Conservation (phyloP, 30 jellyfish, hydroid and myxozoan species). For the Turritopsis dohrnii region DNA sequence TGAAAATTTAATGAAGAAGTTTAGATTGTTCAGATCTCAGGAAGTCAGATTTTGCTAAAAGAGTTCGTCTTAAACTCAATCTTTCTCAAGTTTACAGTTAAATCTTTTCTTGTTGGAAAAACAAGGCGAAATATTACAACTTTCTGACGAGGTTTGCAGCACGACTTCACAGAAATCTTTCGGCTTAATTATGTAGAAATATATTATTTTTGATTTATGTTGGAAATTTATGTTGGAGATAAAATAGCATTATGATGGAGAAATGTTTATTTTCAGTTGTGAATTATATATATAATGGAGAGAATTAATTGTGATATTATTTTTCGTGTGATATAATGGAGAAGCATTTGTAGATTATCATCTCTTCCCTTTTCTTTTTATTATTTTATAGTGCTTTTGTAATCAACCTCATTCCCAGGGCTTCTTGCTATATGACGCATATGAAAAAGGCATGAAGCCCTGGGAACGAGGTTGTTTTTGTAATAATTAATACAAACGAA, state of each 20-base stretch:
- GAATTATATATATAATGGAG: neutral
- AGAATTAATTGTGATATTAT: neutral
- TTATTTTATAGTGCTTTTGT: neutral
- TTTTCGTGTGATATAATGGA: neutral
- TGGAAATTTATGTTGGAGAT: neutral
- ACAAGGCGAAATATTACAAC: neutral
- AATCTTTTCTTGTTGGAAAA: neutral
- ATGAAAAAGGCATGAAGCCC: no score
- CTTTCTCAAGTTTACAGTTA: neutral
- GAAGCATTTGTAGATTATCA: neutral
- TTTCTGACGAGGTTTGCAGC: neutral
- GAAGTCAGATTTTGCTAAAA: neutral
- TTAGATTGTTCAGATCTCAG: neutral
- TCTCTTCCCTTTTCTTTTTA: neutral
- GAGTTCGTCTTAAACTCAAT: neutral
- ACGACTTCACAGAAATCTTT: neutral
- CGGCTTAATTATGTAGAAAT: neutral
- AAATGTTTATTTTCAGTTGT: neutral
- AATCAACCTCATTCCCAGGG: no score
- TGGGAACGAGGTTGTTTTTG: no score
- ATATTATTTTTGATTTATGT: neutral
- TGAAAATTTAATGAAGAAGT: neutral
- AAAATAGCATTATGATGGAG: neutral
- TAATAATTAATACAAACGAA: no score
- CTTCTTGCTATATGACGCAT: no score